Conservation (phyloP, 2,797 vertebrate species). For the Mycteria americana region DNA sequence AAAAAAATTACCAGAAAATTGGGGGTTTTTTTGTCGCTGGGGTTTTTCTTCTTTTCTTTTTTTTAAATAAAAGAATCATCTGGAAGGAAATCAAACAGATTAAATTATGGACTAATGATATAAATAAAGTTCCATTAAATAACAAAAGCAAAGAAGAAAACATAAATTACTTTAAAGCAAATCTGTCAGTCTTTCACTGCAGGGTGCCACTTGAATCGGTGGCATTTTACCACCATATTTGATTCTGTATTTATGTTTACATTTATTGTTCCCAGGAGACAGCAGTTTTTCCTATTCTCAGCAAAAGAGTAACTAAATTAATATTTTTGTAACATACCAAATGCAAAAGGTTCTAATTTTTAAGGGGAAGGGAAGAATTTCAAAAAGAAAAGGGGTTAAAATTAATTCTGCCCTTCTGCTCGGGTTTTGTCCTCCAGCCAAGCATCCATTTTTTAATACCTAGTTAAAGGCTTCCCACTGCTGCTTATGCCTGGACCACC, state of each 20-base stretch:
- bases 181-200: background rate
- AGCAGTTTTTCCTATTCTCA: background rate
- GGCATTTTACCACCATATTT: background rate
- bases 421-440: background rate
- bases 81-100: background rate
- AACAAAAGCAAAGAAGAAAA: background rate
- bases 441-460: background rate
- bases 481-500: constrained; percentile 47
- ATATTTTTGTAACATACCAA: background rate
- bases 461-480: constrained; percentile 56
- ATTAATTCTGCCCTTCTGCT: background rate
- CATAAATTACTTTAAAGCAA: background rate
- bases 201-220: background rate
- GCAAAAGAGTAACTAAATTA: background rate
- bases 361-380: background rate
- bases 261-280: background rate
- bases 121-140: background rate
- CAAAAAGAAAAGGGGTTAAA: background rate
- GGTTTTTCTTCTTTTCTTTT: background rate
- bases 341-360: background rate
- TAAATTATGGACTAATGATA: background rate
- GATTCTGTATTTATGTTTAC: background rate
- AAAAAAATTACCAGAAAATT: background rate
- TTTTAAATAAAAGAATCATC: background rate
- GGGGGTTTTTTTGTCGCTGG: fast-evolving